Evolutionary conservation across 2,113 vertebrate species (phyloP), one percentile per base, ranked within the genome.

Genomic region (Grantiella picta): DNA sequence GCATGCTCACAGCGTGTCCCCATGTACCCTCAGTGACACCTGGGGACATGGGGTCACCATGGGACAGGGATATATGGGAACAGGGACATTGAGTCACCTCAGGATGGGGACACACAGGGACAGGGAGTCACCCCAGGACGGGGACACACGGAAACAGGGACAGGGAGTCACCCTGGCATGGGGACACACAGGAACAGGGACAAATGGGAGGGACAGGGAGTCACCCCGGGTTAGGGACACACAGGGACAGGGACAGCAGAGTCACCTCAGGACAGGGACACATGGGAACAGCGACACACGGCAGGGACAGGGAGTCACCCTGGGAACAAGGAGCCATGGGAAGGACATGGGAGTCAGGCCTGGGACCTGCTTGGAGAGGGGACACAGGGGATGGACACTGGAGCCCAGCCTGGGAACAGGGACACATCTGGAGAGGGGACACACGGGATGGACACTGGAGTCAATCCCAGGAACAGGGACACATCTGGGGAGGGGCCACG

Each of bases 1-100:
- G 99, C 98, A 12, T 99, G 99, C 98, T 45, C 59, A 61, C 47
- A 50, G 40, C 3, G 42, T 52, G 68, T 53, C 49, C 49, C 35
- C 20, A 23, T 1, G 36, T 4, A 52, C 68, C 68, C 47, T 2
- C 11, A 71, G 68, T 40, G 50, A 40, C 69, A 42, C 42, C 14
- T 42, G 42, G 42, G 42, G 42, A 42, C 42, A 42, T 42, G 42
- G 42, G 42, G 42, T 42, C 42, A 42, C 42, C 42, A 42, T 42
- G 42, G 42, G 42, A 7, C 15, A 42, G 42, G 42, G 42, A 42
- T 16, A 42, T 42, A 42, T 16, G 42, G 42, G 42, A 42, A 42
- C 42, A 42, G 42, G 42, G 42, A 42, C 42, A 42, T 15, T 5
- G 42, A 42, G 42, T 42, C 42, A 42, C 42, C 42, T 7, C 7